Percentiles rank a stretch among this genome's conserved stretches.
These are phyloP conservation scores for Adelognathus sp. DNA, from an alignment of 2,888 invertebrate species.

Conservation along the genomic window DNA sequence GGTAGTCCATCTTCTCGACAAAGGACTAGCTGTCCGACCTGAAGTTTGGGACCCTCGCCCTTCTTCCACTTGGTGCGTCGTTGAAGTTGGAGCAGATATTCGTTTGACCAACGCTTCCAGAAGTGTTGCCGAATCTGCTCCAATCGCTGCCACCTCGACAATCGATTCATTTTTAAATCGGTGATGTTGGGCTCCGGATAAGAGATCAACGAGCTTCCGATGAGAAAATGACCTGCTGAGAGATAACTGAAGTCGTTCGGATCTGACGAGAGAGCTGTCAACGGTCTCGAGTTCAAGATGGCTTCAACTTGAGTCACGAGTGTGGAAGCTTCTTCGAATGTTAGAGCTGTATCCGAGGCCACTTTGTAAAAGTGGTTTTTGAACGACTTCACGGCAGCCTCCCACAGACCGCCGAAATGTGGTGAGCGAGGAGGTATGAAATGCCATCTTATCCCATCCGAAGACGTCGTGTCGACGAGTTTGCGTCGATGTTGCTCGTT, in stretches of 20 bases:
- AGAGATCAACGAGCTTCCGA: slow-evolving; percentile 33
- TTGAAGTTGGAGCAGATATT: slow-evolving; percentile 47
- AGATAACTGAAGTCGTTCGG: slow-evolving; percentile 41
- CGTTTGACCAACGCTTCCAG: slow-evolving; percentile 56
- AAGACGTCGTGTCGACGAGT: neutral
- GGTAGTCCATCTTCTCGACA: neutral
- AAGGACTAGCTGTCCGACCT: neutral
- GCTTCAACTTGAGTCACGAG: slow-evolving; percentile 44
- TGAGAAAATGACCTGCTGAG: slow-evolving; percentile 49
- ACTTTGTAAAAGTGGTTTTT: slow-evolving; percentile 61
- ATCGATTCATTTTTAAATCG: slow-evolving; percentile 20
- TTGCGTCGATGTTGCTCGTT: neutral
- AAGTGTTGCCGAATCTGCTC: slow-evolving; percentile 48
- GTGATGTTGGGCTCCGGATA: slow-evolving; percentile 32
- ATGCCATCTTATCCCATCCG: slow-evolving; percentile 58
- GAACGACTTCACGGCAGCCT: slow-evolving; percentile 63
- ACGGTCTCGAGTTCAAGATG: slow-evolving; percentile 51
- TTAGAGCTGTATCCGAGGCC: slow-evolving; percentile 25
- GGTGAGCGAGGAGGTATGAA: slow-evolving; percentile 65
- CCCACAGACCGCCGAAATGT: slow-evolving; percentile 67
- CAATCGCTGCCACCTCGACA: slow-evolving; percentile 54
- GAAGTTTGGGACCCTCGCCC: neutral
- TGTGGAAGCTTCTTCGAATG: slow-evolving; percentile 60
- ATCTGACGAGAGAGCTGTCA: slow-evolving; percentile 49
- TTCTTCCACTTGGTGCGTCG: slow-evolving; percentile 37